Conservation (phyloP, 2,888 invertebrate species). For the Drosophila nigricruria region DNA sequence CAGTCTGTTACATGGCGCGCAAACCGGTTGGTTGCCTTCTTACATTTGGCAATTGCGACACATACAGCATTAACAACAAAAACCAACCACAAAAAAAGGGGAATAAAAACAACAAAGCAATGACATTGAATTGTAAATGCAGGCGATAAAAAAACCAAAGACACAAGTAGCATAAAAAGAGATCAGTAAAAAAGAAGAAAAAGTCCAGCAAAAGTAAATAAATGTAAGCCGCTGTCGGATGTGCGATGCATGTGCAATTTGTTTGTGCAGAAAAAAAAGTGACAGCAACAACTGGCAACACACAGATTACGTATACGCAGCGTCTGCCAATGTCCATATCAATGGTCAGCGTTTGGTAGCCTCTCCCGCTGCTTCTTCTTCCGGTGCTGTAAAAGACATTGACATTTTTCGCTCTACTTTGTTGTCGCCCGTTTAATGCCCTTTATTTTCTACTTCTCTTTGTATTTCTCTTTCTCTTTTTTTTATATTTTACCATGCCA, state of each 20-base stretch:
- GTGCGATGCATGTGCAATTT: slow-evolving; percentile 55
- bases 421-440: slow-evolving; percentile 60
- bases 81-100: slow-evolving; percentile 14
- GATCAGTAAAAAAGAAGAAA: slow-evolving; percentile 22
- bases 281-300: slow-evolving; percentile 18
- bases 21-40: slow-evolving; percentile 69
- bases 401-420: slow-evolving; percentile 60
- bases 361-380: slow-evolving; percentile 29
- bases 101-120: slow-evolving; percentile 39
- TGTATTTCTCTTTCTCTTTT: background rate
- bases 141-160: slow-evolving; percentile 52
- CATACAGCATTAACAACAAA: slow-evolving; percentile 12
- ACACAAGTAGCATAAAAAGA: background rate
- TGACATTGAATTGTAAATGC: slow-evolving; percentile 75
- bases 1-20: slow-evolving; percentile 33
- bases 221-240: slow-evolving; percentile 40
- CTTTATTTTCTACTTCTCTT: slow-evolving; percentile 53
- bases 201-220: slow-evolving; percentile 34
- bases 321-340: slow-evolving; percentile 38
- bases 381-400: slow-evolving; percentile 57
- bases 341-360: slow-evolving; percentile 42
- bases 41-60: slow-evolving; percentile 53
- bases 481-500: slow-evolving; percentile 24
- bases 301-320: slow-evolving; percentile 38
- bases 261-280: slow-evolving; percentile 28